Base-by-base conservation (phyloP, 2,888 invertebrate species). In the Amphimallon solstitiale region DNA sequence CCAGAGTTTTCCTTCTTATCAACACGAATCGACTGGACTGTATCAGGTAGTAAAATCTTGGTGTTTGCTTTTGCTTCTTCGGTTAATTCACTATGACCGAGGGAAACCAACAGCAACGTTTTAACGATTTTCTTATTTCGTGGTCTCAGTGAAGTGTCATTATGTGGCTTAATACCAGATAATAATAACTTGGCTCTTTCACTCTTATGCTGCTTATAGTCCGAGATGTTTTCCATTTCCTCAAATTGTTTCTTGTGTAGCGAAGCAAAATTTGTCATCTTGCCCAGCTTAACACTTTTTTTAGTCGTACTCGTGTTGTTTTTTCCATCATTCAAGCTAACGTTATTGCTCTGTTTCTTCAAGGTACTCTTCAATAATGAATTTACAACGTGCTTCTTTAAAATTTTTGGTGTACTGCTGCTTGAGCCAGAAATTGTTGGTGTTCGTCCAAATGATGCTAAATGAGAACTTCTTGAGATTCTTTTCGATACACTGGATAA, bases 181-280 rank as follows among this genome's bases (percentile, higher is more conserved):
- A 65, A 21, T 9, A 65, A 45, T 14, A 40, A n/a, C n/a, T 43
- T 49, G 17, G 65, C 60, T 2, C 65, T 38, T 15, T 65, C 65
- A 7, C 29, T 19, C 19, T 51, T 60, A 7, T 61, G 29, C 10
- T 65, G 12, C 0, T 51, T 21, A 21, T 61, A 65, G 14, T 61
- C 51, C 15, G 49, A 38, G 9, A 65, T 60, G 45, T 59, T 61
- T 35, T 65, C 65, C 52, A 52, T 65, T 10, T 45, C 40, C 7
- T 61, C 61, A 15, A 65, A 52, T 5, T 43, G 51, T 35, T 61
- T 60, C 15, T 65, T 40, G 35, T 65, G 65, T 7, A 65, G 61
- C n/a, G 43, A 12, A 0, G 65, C 48, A 23, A 65, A 65, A 43
- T 65, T 65, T 12, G 65, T 61, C 52, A 65, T 51, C 5, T 51